Percentiles rank a stretch among this genome's conserved stretches.
phyloP scores from a whole-genome alignment of 2,888 invertebrate species.

The Chelonus formosanus region DNA sequence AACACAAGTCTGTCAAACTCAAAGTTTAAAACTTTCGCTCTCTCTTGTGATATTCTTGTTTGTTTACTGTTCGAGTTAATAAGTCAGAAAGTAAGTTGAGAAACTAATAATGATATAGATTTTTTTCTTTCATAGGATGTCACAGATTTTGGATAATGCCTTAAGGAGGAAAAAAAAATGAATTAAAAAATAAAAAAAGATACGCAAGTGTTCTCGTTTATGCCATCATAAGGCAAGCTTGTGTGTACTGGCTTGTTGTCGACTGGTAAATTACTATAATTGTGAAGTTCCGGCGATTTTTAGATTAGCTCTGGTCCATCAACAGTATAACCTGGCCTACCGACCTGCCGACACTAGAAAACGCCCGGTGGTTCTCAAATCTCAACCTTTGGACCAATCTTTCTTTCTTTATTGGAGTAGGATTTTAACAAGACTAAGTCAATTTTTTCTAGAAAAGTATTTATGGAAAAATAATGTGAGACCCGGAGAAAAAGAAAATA shows the following conservation, averaged over 20 bases:
- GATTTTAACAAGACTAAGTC: too few species aligned
- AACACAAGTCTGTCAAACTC: slow-evolving; percentile 17
- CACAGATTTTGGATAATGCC: slow-evolving; percentile 2
- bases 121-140: not conserved
- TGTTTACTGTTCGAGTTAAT: slow-evolving; percentile 13
- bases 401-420: too few species aligned
- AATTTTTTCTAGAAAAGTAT: too few species aligned
- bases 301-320: slow-evolving; percentile 65
- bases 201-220: slow-evolving; percentile 37
- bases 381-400: slow-evolving; percentile 13
- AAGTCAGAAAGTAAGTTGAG: not conserved
- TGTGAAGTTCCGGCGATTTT: slow-evolving; percentile 65
- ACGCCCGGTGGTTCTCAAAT: slow-evolving; percentile 48
- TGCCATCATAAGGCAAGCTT: slow-evolving; percentile 49
- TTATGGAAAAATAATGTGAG: too few species aligned
- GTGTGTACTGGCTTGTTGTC: slow-evolving; percentile 61
- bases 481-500: too few species aligned
- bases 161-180: not conserved
- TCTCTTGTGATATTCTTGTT: slow-evolving; percentile 17
- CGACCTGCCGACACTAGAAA: slow-evolving; percentile 52
- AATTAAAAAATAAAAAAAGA: slow-evolving; percentile 3
- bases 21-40: slow-evolving; percentile 17
- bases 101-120: too few species aligned
- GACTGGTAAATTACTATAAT: slow-evolving; percentile 64
- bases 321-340: slow-evolving; percentile 50